A percentile compares a stretch with the other conserved stretches of the same genome.
phyloP scores from a whole-genome alignment of 2,113 vertebrate genomes.

The Rhinogobius similis region DNA sequence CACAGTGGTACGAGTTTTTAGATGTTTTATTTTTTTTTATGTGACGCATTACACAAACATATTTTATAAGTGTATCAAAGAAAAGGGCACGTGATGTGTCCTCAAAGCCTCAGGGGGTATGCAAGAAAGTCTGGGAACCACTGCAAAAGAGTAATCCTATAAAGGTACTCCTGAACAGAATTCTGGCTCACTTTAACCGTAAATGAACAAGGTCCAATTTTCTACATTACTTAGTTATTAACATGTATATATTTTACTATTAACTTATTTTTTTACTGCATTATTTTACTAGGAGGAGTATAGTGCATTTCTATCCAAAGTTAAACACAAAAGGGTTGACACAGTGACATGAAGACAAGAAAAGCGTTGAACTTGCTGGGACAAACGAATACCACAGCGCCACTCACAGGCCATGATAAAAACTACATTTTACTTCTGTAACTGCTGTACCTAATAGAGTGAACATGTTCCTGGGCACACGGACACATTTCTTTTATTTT shows the following conservation, averaged over 20 bases:
- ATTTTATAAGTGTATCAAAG: too few relatives aligned
- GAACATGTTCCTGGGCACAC: constrained; percentile 46
- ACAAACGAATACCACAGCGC: background rate
- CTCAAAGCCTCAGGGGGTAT: too few relatives aligned
- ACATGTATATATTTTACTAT: background rate
- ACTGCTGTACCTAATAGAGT: constrained; percentile 42
- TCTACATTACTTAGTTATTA: background rate
- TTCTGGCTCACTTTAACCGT: background rate
- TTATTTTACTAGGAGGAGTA: background rate
- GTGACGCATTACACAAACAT: too few relatives aligned
- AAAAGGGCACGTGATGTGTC: too few relatives aligned
- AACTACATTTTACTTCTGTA: background rate
- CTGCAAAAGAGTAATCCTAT: too few relatives aligned
- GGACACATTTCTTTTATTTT: constrained; percentile 32
- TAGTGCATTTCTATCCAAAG: background rate
- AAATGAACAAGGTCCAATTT: background rate
- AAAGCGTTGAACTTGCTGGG: background rate
- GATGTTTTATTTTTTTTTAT: too few relatives aligned
- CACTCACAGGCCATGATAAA: background rate
- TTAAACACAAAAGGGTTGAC: background rate
- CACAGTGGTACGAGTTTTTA: too few relatives aligned
- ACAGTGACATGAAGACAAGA: background rate
- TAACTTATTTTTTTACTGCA: background rate
- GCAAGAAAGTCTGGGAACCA: too few relatives aligned
- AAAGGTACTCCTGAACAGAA: background rate